phyloP scores from a whole-genome alignment of 2,888 invertebrate species.

The Hecatera dysodea region DNA sequence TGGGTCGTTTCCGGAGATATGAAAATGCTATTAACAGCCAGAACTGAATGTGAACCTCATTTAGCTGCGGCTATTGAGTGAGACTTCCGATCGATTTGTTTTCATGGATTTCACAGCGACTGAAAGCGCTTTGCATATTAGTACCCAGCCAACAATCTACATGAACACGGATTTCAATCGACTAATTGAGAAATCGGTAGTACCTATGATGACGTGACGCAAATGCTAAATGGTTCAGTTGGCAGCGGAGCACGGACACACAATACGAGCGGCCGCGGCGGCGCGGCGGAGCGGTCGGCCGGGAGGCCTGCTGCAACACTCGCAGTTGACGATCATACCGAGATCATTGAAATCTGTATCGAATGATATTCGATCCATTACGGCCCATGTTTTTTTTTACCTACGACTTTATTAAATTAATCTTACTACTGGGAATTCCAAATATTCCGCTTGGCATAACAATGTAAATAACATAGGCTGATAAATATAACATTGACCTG shows the following conservation, averaged over 20 bases:
- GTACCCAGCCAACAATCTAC: conserved; percentile 12
- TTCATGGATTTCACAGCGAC: conserved; percentile 18
- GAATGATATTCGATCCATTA: conserved; percentile 20
- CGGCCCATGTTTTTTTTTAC: conserved; percentile 6
- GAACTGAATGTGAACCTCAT: conserved; percentile 12
- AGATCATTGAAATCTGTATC: conserved; percentile 52
- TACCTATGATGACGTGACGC: conserved; percentile 52
- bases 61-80: conserved; percentile 3
- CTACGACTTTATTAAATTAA: conserved; percentile 41
- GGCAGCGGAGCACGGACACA: conserved; percentile 50
- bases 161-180: conserved; percentile 50
- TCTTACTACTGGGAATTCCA: conserved; percentile 41
- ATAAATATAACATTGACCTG: conserved; percentile 46
- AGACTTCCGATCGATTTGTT: conserved; percentile 14
- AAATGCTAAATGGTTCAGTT: conserved; percentile 62
- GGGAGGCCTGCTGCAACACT: conserved; percentile 44
- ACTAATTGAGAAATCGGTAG: conserved; percentile 63
- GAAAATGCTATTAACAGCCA: conserved; percentile 21
- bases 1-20: conserved; percentile 14
- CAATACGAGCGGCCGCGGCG: conserved; percentile 36
- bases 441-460: conserved; percentile 17
- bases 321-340: conserved; percentile 34
- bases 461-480: conserved; percentile 28
- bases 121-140: conserved; percentile 23
- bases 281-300: conserved; percentile 12